Conservation (phyloP, 2,888 invertebrate genomes). For the Marasmarcha lunaedactyla region DNA sequence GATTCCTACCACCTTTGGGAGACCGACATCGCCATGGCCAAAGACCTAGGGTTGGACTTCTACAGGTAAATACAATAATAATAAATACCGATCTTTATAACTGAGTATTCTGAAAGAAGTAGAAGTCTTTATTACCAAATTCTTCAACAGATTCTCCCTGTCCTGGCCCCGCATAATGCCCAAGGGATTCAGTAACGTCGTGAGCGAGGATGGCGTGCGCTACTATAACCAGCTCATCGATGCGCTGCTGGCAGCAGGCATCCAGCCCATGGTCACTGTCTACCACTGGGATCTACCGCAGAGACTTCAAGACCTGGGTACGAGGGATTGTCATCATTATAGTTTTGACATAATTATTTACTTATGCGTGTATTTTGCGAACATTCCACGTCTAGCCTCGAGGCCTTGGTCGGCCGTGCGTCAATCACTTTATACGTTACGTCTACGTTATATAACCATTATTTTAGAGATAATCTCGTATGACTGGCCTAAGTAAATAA, state of each 20-base stretch:
- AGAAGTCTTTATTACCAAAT: neutral
- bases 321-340: too few relatives aligned
- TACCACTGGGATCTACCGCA: slow-evolving; percentile 61
- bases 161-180: slow-evolving; percentile 71
- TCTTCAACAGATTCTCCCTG: slow-evolving; percentile 52
- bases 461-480: too few relatives aligned
- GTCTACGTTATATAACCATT: too few relatives aligned
- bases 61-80: slow-evolving; percentile 34
- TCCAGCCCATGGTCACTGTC: slow-evolving; percentile 63
- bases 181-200: slow-evolving; percentile 29
- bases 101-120: slow-evolving; percentile 17
- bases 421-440: too few relatives aligned
- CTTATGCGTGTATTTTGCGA: slow-evolving; percentile 37
- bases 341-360: slow-evolving; percentile 18
- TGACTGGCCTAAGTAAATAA: too few relatives aligned
- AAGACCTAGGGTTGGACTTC: slow-evolving; percentile 59
- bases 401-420: too few relatives aligned
- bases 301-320: slow-evolving; percentile 38
- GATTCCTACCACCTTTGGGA: slow-evolving; percentile 73
- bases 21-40: slow-evolving; percentile 68
- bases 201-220: slow-evolving; percentile 56
- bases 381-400: slow-evolving; percentile 38
- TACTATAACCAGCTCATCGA: slow-evolving; percentile 68
- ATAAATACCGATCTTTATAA: slow-evolving; percentile 49
- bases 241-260: slow-evolving; percentile 55